Conservation (phyloP, 2,113 vertebrate genomes). For the Orthonyx spaldingii region DNA sequence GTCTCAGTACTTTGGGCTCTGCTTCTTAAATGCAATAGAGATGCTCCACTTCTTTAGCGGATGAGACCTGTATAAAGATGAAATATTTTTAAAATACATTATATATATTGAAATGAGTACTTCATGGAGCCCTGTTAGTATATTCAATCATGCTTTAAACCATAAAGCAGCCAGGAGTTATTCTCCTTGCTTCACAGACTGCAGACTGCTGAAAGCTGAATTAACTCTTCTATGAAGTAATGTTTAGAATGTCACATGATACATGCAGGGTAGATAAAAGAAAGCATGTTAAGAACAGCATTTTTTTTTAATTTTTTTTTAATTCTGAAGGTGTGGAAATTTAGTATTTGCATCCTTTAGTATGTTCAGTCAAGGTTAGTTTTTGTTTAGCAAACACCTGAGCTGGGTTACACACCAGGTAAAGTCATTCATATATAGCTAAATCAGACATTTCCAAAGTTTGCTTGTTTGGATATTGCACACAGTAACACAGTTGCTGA, state of each 20-base stretch:
- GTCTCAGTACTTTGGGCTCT: not conserved
- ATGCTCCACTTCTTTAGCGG: not conserved
- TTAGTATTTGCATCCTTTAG: not conserved
- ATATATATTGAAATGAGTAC: conserved; percentile 40
- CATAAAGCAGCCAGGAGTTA: conserved; percentile 30
- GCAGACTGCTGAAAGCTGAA: conserved; percentile 30
- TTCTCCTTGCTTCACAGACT: conserved; percentile 36
- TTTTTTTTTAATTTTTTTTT: not conserved
- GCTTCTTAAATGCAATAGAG: not conserved
- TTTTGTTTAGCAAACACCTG: not conserved
- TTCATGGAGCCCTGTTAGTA: conserved; percentile 44
- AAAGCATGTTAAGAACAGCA: not conserved
- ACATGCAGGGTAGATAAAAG: not conserved
- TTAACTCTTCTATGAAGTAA: not conserved
- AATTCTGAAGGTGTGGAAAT: not conserved
- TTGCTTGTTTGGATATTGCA: not conserved
- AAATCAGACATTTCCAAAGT: not conserved
- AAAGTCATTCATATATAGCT: not conserved
- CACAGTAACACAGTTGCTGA: not conserved
- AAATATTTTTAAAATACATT: conserved; percentile 24
- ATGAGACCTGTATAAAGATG: not conserved
- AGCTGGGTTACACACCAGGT: not conserved
- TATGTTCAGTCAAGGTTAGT: not conserved
- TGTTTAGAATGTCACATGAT: not conserved
- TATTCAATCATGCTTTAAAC: conserved; percentile 31